These are phyloP conservation scores for Heliothis virescens DNA, from an alignment of 1,140 invertebrate species.

Conservation along the genomic window DNA sequence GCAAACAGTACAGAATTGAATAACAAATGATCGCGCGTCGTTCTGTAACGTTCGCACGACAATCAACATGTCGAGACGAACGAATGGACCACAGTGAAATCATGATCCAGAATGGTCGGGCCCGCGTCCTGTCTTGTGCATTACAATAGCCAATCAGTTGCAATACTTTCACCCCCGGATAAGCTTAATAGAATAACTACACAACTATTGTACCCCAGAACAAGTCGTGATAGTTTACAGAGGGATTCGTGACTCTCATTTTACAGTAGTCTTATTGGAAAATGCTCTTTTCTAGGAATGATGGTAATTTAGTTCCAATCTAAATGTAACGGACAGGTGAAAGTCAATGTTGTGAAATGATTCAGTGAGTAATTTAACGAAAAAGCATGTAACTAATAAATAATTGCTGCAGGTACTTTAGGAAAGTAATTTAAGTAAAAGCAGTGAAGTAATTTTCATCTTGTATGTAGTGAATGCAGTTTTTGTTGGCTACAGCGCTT, in stretches of 20 bases:
- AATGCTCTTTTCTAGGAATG: conserved; percentile 70
- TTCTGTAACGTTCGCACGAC: conserved; percentile 68
- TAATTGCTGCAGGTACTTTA: conserved; percentile 59
- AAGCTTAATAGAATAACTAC: conserved; percentile 78
- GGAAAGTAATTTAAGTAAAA: conserved; percentile 47
- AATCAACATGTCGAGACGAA: conserved; percentile 76
- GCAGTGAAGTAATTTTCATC: conserved; percentile 43
- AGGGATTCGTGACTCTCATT: conserved; percentile 79
- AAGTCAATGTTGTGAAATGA: conserved; percentile 65
- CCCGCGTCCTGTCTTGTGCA: conserved; percentile 66
- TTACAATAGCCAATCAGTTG: conserved; percentile 79
- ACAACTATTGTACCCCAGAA: conserved; percentile 76
- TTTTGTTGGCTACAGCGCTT: conserved; percentile 33
- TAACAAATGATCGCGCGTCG: conserved; percentile 68
- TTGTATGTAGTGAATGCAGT: conserved; percentile 37
- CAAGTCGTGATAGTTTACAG: conserved; percentile 79
- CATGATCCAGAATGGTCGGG: conserved; percentile 74
- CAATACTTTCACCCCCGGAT: conserved; percentile 79
- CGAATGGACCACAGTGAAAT: conserved; percentile 74
- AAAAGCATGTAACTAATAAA: conserved; percentile 66
- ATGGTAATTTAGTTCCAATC: conserved; percentile 72
- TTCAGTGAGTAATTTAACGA: conserved; percentile 58
- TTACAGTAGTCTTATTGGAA: conserved; percentile 79
- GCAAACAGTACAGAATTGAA: conserved; percentile 70
- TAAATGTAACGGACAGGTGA: conserved; percentile 75